Evolutionary conservation across 2,113 vertebrate species (phyloP).

Genomic region (Saccopteryx bilineata): DNA sequence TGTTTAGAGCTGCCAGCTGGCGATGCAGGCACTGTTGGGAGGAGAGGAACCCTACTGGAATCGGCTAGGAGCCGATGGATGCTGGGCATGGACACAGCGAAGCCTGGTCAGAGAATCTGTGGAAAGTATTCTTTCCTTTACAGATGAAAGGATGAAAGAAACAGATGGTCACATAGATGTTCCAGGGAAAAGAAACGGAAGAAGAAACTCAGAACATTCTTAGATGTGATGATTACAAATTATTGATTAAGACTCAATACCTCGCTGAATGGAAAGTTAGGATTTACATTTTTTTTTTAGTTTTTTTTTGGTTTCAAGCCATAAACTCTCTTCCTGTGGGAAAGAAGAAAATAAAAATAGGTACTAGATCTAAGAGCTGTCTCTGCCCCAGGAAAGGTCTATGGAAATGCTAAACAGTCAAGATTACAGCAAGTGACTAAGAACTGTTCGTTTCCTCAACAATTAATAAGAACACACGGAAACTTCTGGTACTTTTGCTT

Average conservation of each 20-base stretch:
- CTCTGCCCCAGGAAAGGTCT: neutral
- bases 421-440: neutral
- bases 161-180: neutral
- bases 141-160: neutral
- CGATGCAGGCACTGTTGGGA: neutral
- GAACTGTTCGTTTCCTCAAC: neutral
- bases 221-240: neutral
- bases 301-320: neutral
- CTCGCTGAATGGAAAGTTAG: neutral
- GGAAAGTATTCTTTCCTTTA: slow-evolving; percentile 44
- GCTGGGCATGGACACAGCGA: neutral
- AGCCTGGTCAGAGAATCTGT: neutral
- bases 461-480: neutral
- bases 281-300: neutral
- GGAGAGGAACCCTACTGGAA: neutral
- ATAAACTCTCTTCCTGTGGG: neutral
- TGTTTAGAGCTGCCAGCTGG: neutral
- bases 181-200: slow-evolving; percentile 18
- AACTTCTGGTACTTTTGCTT: neutral
- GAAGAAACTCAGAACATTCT: neutral
- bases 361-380: neutral
- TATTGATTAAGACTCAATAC: neutral
- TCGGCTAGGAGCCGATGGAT: neutral
- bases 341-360: neutral
- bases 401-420: slow-evolving; percentile 5